Percentiles rank a stretch among this genome's conserved stretches.
phyloP scores from a whole-genome alignment of 2,888 invertebrate genomes.

The Watsonalla binaria region DNA sequence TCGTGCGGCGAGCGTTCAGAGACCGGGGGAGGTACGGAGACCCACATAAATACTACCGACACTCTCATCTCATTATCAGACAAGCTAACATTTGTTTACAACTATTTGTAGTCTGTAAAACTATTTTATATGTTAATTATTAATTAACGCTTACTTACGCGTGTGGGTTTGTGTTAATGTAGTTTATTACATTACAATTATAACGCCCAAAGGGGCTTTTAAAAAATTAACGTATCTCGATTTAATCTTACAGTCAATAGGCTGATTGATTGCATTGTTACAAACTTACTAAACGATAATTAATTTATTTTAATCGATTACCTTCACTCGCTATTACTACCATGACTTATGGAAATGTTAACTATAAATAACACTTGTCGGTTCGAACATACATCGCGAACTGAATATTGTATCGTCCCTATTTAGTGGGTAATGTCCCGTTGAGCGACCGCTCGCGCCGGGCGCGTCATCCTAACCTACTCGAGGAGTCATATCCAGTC shows the following conservation, averaged over 20 bases:
- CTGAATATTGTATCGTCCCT: background rate
- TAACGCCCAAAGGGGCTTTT: conserved; percentile 25
- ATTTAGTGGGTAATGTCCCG: background rate
- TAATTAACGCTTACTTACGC: conserved; percentile 54
- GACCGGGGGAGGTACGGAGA: conserved; percentile 31
- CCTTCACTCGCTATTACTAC: background rate
- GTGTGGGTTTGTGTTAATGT: conserved; percentile 76
- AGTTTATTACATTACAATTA: conserved; percentile 29
- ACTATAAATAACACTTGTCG: background rate
- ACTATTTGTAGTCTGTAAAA: conserved; percentile 29
- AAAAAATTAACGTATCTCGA: conserved; percentile 30
- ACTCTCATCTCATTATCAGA: conserved; percentile 29
- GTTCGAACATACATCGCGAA: background rate
- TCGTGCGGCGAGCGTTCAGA: conserved; percentile 35
- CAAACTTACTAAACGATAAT: conserved; percentile 13
- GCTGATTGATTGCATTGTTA: conserved; percentile 25
- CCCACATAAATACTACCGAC: conserved; percentile 6
- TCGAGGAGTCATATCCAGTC: background rate
- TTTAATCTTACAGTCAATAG: conserved; percentile 33
- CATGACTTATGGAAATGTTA: background rate
- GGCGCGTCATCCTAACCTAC: background rate
- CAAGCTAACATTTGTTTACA: conserved; percentile 32
- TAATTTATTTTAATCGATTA: background rate
- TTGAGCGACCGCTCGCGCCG: background rate
- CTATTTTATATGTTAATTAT: conserved; percentile 32